Evolutionary conservation across 2,888 invertebrate species (phyloP).

Genomic region (Drosophila kuntzei): DNA sequence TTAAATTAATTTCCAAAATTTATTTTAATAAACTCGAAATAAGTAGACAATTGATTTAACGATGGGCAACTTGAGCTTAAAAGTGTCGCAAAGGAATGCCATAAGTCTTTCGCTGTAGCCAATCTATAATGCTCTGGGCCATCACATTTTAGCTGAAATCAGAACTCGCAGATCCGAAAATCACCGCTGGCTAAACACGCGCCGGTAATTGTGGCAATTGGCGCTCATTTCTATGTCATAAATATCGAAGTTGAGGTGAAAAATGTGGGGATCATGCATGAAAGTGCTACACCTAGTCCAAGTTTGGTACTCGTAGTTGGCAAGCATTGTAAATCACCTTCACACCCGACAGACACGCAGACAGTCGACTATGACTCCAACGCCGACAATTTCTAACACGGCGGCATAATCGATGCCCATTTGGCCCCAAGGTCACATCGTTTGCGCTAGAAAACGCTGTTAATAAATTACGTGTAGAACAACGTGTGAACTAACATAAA

Average conservation of each 20-base stretch:
- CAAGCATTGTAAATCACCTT: slow-evolving; percentile 76
- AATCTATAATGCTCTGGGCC: slow-evolving; percentile 14
- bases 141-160: slow-evolving; percentile 40
- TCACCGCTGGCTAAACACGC: slow-evolving; percentile 74
- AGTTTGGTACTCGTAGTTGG: slow-evolving; percentile 23
- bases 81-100: slow-evolving; percentile 29
- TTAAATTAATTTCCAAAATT: background rate
- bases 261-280: slow-evolving; percentile 73
- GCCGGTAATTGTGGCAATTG: slow-evolving; percentile 79
- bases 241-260: slow-evolving; percentile 65
- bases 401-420: slow-evolving; percentile 67
- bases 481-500: slow-evolving; percentile 85
- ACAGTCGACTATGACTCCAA: slow-evolving; percentile 14
- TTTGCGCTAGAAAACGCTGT: slow-evolving; percentile 75
- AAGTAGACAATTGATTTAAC: background rate
- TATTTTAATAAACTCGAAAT: background rate
- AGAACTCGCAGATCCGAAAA: slow-evolving; percentile 35
- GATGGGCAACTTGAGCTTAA: background rate
- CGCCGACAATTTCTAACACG: slow-evolving; percentile 69
- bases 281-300: background rate
- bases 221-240: slow-evolving; percentile 79
- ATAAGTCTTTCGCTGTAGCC: slow-evolving; percentile 13
- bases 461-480: slow-evolving; percentile 84
- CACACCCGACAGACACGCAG: slow-evolving; percentile 54
- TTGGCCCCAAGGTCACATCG: slow-evolving; percentile 82